Conservation (phyloP, 2,888 invertebrate species). For the Capitulum mitella region DNA sequence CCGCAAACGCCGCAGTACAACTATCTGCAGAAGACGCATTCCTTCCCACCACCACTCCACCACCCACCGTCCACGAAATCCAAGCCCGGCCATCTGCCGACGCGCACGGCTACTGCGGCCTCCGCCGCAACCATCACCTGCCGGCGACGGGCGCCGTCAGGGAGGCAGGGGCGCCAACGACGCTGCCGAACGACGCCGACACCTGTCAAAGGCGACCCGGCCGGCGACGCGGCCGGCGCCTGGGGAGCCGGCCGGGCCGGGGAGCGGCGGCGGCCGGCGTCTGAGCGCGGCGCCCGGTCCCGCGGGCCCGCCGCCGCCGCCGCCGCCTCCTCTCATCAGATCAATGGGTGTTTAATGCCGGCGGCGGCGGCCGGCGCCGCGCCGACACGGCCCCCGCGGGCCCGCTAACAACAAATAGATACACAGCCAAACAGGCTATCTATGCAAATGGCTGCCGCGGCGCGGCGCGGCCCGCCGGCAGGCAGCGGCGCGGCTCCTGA, state of each 20-base stretch:
- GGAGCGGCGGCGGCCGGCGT: not conserved
- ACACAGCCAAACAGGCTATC: conserved; percentile 9
- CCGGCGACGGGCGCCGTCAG: no score
- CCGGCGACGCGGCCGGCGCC: not conserved
- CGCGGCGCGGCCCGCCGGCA: not conserved
- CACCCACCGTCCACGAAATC: no score
- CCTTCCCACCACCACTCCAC: no score
- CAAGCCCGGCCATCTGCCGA: no score
- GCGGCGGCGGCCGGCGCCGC: not conserved
- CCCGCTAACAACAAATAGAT: conserved; percentile 21
- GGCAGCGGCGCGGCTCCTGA: not conserved
- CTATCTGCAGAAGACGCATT: no score
- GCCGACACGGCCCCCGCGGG: not conserved
- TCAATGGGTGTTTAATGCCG: conserved; percentile 17
- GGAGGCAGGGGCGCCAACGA: no score
- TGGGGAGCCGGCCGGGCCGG: no score
- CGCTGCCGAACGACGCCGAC: not conserved
- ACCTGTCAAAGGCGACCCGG: not conserved
- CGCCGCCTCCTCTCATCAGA: not conserved
- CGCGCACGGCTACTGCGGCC: no score
- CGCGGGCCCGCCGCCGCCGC: not conserved
- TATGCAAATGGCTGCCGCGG: not conserved
- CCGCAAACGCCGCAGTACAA: no score
- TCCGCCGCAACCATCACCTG: no score
- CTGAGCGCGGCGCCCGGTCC: not conserved